Conservation (phyloP, 2,888 invertebrate species). For the Zygaena filipendulae region DNA sequence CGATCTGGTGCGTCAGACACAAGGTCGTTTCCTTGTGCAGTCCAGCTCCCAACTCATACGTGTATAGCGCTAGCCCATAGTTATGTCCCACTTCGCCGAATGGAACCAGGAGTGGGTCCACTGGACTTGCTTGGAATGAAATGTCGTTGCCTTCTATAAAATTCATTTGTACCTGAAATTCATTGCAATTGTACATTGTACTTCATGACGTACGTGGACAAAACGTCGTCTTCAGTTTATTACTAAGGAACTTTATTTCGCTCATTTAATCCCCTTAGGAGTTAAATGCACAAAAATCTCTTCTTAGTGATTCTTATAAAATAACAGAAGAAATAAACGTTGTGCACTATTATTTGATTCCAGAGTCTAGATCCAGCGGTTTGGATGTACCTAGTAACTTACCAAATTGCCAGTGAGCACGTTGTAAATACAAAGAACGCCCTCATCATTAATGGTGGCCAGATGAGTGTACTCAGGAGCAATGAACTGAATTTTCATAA, state of each 20-base stretch:
- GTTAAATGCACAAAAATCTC: too few relatives aligned
- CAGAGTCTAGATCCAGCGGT: too few relatives aligned
- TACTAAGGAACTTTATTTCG: too few relatives aligned
- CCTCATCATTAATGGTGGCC: slow-evolving; percentile 32
- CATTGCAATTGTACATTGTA: too few relatives aligned
- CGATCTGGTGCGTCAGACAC: slow-evolving; percentile 52
- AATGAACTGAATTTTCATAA: slow-evolving; percentile 40
- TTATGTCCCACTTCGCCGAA: slow-evolving; percentile 34
- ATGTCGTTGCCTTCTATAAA: slow-evolving; percentile 33
- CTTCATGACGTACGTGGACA: too few relatives aligned
- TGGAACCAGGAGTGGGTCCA: slow-evolving; percentile 36
- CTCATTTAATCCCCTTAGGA: too few relatives aligned
- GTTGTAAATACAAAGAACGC: slow-evolving; percentile 40
- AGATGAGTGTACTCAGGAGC: slow-evolving; percentile 39
- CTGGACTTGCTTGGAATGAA: slow-evolving; percentile 41
- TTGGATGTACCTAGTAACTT: too few relatives aligned
- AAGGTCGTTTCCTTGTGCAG: slow-evolving; percentile 21
- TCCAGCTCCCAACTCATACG: slow-evolving; percentile 15
- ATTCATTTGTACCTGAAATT: slow-evolving; percentile 37
- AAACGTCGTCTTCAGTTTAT: too few relatives aligned
- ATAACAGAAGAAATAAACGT: too few relatives aligned
- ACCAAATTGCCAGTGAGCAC: slow-evolving; percentile 32
- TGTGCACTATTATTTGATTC: too few relatives aligned
- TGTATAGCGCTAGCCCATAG: slow-evolving; percentile 37
- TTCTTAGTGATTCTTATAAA: too few relatives aligned